phyloP scores from a whole-genome alignment of 1,140 invertebrate genomes.

The Eufriesea mexicana region DNA sequence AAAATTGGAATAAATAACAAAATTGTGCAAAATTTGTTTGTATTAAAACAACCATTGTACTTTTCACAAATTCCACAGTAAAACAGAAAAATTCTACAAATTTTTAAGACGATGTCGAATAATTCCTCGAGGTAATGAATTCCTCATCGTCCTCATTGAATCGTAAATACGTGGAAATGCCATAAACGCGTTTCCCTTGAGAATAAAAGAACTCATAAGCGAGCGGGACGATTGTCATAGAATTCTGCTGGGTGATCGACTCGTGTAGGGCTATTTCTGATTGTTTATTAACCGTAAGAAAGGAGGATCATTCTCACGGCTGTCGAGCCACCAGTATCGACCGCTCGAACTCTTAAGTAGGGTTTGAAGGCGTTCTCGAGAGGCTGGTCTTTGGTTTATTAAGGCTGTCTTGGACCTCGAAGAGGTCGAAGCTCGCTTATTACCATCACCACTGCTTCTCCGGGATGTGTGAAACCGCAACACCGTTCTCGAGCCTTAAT shows the following conservation, averaged over 20 bases:
- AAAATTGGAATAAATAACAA: too few species aligned
- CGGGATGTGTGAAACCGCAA: conserved; percentile 35
- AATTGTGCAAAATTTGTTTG: too few species aligned
- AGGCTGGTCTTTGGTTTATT: conserved; percentile 55
- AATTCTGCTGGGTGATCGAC: not conserved
- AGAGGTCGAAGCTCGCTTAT: conserved; percentile 53
- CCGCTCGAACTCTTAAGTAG: conserved; percentile 23
- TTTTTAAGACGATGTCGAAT: too few species aligned
- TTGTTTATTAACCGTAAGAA: conserved; percentile 10
- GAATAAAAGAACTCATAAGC: not conserved
- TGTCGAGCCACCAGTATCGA: conserved; percentile 33
- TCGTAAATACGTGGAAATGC: not conserved
- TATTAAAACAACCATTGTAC: too few species aligned
- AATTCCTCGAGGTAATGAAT: too few species aligned
- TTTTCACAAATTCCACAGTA: too few species aligned
- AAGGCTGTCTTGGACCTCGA: conserved; percentile 39
- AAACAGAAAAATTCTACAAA: too few species aligned
- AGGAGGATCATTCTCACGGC: not conserved
- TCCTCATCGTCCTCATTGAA: not conserved
- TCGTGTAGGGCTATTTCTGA: not conserved
- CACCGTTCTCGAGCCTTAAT: conserved; percentile 38
- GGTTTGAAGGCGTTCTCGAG: conserved; percentile 36
- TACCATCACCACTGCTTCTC: conserved; percentile 35
- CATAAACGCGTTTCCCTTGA: not conserved
- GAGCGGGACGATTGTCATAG: not conserved